Evolutionary conservation across 1,140 invertebrate species (phyloP), one percentile per base, ranked within the genome.

Genomic region (Ceratina japonica): DNA sequence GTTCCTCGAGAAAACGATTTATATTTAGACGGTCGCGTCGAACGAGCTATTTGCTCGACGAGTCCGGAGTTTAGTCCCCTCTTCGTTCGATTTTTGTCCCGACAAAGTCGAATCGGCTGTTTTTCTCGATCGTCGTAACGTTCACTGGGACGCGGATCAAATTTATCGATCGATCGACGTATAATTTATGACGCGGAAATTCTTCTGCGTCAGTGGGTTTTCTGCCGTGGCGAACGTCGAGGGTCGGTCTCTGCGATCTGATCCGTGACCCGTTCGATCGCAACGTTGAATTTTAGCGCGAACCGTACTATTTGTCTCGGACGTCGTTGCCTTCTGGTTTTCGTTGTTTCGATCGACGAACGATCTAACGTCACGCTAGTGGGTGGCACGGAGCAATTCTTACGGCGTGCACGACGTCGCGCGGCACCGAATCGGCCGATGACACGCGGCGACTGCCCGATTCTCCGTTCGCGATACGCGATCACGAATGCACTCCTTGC

Each of bases 341-440:
- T 81, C 70, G 73, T 51, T 62, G 58, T 81, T 80, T 63, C 80
- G n/a, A 58, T 58, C 81, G 80, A 78, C 81, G 63, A 83, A 83
- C 75, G 78, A 83, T 83, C 69, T 20, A 54, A 16, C 51, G 74
- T 82, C 80, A 83, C 81, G 81, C 82, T 82, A 63, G 80, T 82
- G 49, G 80, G 74, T 68, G 68, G 71, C 31, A 31, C 27, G 27
- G 27, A 1, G 65, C 77, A 44, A 80, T 58, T 75, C 61, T 54
- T 71, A 31, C 27, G 37, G 44, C 65, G 65, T 64, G 65, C 59
- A 31, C 44, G 59, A 52, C 44, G 75, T 69, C 66, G 79, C 69
- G 52, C 74, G 18, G 49, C 71, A 20, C 31, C 68, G 77, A 76
- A 82, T 54, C 74, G 80, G 49, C 59, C 54, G 24, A 66, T 69